phyloP scores from a whole-genome alignment of 2,797 vertebrate species.

The Chaetophractus vellerosus region DNA sequence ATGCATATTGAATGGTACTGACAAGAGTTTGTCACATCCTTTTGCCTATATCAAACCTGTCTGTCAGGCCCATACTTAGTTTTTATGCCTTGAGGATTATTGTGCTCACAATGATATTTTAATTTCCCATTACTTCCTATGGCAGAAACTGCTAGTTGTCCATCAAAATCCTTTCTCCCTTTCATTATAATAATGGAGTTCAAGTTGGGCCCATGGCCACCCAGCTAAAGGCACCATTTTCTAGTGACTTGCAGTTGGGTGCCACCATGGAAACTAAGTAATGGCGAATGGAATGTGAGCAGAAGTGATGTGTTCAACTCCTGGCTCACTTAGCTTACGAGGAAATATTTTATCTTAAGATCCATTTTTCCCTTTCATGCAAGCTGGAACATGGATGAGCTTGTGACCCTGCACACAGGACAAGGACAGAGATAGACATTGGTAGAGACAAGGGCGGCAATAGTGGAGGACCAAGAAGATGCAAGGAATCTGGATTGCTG shows the following conservation, averaged over 20 bases:
- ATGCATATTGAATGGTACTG: slow-evolving; percentile 13
- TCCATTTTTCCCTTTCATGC: neutral
- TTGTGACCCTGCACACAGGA: neutral
- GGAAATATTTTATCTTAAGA: neutral
- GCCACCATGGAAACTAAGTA: neutral
- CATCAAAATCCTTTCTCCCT: neutral
- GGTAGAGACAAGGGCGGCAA: neutral
- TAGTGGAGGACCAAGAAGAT: neutral
- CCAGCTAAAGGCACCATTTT: neutral
- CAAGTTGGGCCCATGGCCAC: neutral
- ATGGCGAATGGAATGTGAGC: neutral
- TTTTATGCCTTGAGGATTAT: neutral
- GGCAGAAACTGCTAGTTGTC: neutral
- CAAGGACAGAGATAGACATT: neutral
- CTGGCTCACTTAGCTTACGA: neutral
- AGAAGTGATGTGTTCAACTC: neutral
- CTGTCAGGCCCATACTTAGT: neutral
- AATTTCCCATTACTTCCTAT: slow-evolving; percentile 5
- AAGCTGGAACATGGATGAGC: neutral
- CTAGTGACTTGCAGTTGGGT: neutral
- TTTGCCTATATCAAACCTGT: slow-evolving; percentile 5
- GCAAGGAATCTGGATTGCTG: neutral
- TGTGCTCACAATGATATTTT: neutral
- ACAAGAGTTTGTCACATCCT: slow-evolving; percentile 2
- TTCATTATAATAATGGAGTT: neutral